These are phyloP conservation scores for Marcusenius ussheri DNA, from an alignment of 2,113 vertebrate genomes.

Conservation along the genomic window DNA sequence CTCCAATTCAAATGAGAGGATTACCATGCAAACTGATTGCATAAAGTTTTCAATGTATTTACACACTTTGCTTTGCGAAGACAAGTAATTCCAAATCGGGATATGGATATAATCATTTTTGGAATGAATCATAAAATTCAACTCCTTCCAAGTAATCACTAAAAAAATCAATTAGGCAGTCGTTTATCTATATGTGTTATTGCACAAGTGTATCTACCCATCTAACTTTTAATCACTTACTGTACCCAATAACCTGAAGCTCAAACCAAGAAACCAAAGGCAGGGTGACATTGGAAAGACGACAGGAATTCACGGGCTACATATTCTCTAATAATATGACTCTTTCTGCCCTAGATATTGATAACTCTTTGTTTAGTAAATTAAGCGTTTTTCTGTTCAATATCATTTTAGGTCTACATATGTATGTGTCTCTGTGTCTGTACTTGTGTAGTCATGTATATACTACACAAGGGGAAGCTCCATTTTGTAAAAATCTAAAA, in stretches of 20 bases:
- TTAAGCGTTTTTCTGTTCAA: background rate
- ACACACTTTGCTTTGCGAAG: background rate
- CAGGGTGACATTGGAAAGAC: background rate
- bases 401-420: background rate
- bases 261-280: background rate
- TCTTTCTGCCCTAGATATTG: background rate
- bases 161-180: background rate
- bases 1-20: background rate
- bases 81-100: background rate
- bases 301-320: background rate
- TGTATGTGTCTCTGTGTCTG: background rate
- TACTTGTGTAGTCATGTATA: background rate
- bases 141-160: background rate
- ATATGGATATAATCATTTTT: background rate
- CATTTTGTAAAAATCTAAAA: background rate
- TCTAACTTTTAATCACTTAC: background rate
- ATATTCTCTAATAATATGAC: background rate
- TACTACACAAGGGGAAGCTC: background rate
- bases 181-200: background rate
- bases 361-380: background rate
- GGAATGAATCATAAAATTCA: background rate
- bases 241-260: background rate
- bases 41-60: conserved; percentile 17
- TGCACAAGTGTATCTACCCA: background rate
- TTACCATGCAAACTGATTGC: conserved; percentile 4